Percentiles rank a stretch among this genome's conserved stretches.
These are phyloP conservation scores for Parnassius glacialis DNA, from an alignment of 2,888 invertebrate genomes.

Conservation along the genomic window DNA sequence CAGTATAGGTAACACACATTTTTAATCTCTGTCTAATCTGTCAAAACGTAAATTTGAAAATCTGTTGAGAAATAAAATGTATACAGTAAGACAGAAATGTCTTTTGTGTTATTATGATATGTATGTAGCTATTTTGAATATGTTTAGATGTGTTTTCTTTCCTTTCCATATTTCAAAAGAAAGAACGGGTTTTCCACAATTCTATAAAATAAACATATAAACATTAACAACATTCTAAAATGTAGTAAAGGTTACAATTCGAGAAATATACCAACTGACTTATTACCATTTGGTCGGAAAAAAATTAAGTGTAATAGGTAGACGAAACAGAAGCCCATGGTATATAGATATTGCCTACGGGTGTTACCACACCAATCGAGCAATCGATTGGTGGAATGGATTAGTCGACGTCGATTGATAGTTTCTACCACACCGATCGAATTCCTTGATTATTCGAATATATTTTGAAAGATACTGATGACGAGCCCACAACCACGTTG, in stretches of 20 bases:
- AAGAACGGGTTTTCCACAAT: neutral
- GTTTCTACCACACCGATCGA: too few species aligned
- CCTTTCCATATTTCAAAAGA: constrained; percentile 6
- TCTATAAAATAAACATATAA: constrained; percentile 13
- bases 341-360: too few species aligned
- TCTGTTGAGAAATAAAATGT: constrained; percentile 16
- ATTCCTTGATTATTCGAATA: too few species aligned
- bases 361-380: too few species aligned
- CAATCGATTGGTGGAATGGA: too few species aligned
- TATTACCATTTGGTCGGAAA: too few species aligned
- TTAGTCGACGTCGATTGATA: too few species aligned
- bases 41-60: constrained; percentile 11
- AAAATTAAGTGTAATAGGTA: too few species aligned
- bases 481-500: too few species aligned
- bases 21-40: constrained; percentile 17
- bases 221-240: constrained; percentile 5
- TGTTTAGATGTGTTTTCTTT: neutral
- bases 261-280: neutral
- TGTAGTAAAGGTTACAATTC: neutral
- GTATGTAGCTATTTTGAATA: neutral
- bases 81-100: neutral
- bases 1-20: constrained; percentile 17
- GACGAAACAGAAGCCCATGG: too few species aligned
- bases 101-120: constrained; percentile 13
- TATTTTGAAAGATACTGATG: too few species aligned